Evolutionary conservation across 64 coral and sea anemone species (phyloP).

Genomic region (Dendrophyllia cribrosa): DNA sequence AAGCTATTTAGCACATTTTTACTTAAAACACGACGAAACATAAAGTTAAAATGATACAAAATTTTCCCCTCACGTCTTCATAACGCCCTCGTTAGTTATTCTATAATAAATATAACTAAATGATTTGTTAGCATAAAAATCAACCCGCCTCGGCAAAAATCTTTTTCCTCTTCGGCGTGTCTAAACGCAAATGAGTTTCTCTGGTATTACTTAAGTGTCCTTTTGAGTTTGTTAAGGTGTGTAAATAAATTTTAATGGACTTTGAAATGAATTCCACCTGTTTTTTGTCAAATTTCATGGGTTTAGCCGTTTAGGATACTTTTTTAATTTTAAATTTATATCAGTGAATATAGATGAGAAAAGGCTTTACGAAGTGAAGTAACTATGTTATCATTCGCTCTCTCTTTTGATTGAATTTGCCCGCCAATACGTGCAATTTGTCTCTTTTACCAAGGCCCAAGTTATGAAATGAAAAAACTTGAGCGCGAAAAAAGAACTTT

Average conservation of each 20-base stretch:
- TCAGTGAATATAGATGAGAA: too few species aligned
- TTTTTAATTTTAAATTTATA: too few species aligned
- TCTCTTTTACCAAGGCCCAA: too few species aligned
- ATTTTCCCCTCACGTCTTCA: background rate
- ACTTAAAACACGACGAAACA: background rate
- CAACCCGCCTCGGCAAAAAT: background rate
- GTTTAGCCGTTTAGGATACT: too few species aligned
- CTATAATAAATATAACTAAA: background rate
- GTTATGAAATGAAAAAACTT: too few species aligned
- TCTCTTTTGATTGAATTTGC: too few species aligned
- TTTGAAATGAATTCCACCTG: background rate
- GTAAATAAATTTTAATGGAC: background rate
- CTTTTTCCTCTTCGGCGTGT: background rate
- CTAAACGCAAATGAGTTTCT: background rate
- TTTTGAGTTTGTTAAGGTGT: conserved; percentile 15
- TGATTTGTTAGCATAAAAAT: background rate
- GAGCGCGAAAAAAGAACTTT: too few species aligned
- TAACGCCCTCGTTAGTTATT: background rate
- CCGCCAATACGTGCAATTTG: too few species aligned
- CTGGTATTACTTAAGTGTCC: background rate
- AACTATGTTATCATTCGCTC: too few species aligned
- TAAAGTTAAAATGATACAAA: background rate
- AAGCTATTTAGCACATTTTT: background rate
- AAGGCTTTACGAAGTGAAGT: too few species aligned
- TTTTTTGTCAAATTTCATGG: background rate